phyloP scores from a whole-genome alignment of 2,113 vertebrate genomes.

The Corydoras maculifer region DNA sequence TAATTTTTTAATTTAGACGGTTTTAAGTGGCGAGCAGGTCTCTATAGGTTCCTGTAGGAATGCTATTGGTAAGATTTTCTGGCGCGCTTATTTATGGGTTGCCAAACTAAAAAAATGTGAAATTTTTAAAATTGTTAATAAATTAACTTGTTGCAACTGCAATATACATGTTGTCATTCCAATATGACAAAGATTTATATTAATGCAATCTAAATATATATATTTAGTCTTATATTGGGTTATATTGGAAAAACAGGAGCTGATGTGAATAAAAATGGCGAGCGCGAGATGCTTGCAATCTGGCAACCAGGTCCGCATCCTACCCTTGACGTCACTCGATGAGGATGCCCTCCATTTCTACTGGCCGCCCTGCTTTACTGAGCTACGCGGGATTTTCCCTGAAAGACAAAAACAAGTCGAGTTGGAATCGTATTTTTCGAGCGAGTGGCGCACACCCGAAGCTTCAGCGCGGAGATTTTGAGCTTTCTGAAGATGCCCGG shows the following conservation, averaged over 20 bases:
- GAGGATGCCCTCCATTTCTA: slow-evolving; percentile 36
- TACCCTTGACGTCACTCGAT: slow-evolving; percentile 36
- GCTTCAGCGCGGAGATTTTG: neutral
- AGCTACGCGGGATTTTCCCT: slow-evolving; percentile 13
- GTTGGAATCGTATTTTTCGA: neutral
- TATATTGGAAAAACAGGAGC: neutral
- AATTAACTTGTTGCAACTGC: neutral
- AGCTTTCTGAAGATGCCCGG: neutral
- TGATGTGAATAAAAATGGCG: too few species aligned
- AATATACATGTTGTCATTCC: too few species aligned
- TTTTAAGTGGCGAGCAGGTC: neutral
- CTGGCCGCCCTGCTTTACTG: slow-evolving; percentile 23
- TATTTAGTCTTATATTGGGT: neutral
- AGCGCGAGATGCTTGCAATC: neutral
- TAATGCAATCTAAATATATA: neutral
- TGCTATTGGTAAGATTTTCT: slow-evolving; percentile 15
- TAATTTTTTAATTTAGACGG: too few species aligned
- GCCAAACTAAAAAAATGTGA: slow-evolving; percentile 3
- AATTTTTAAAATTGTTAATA: neutral
- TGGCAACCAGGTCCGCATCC: slow-evolving; percentile 42
- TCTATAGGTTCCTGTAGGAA: slow-evolving; percentile 22
- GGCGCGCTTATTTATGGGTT: slow-evolving; percentile 44
- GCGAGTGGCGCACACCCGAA: too few species aligned
- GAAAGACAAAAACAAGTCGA: slow-evolving; percentile 26
- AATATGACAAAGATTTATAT: too few species aligned